Evolutionary conservation across 1,140 invertebrate genomes (phyloP).

Genomic region (Diachasmimorpha longicaudata): DNA sequence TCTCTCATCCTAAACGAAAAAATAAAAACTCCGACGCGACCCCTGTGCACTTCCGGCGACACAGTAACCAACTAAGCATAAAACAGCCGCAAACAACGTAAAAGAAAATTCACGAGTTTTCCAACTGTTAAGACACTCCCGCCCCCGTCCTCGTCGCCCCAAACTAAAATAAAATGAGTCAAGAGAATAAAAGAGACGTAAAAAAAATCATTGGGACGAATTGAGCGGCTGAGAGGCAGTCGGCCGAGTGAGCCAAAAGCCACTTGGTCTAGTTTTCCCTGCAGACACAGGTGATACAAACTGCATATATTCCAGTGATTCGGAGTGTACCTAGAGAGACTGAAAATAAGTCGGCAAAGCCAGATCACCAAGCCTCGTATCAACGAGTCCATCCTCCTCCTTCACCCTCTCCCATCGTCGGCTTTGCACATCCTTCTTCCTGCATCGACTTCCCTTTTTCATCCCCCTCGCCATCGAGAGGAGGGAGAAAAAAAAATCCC

Average conservation of each 20-base stretch:
- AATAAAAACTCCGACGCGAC: too few relatives aligned
- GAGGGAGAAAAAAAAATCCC: not conserved
- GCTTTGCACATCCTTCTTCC: not conserved
- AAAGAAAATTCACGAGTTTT: too few relatives aligned
- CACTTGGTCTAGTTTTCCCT: not conserved
- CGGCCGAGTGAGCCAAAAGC: not conserved
- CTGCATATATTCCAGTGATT: not conserved
- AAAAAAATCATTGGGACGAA: not conserved
- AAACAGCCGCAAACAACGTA: too few relatives aligned
- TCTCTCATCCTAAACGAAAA: too few relatives aligned
- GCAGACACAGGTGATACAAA: not conserved
- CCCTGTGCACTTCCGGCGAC: too few relatives aligned
- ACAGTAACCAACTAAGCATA: too few relatives aligned
- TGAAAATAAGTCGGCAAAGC: not conserved
- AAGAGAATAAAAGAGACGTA: not conserved
- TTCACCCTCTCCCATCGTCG: not conserved
- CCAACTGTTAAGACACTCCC: too few relatives aligned
- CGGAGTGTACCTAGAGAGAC: not conserved
- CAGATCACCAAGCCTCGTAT: not conserved
- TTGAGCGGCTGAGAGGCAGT: not conserved
- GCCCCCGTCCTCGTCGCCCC: too few relatives aligned
- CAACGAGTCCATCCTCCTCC: not conserved
- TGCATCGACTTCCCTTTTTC: not conserved
- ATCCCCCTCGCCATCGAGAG: not conserved
- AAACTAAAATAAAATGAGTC: not conserved